Conservation (phyloP, 1,140 invertebrate species). For the Sitophilus oryzae region DNA sequence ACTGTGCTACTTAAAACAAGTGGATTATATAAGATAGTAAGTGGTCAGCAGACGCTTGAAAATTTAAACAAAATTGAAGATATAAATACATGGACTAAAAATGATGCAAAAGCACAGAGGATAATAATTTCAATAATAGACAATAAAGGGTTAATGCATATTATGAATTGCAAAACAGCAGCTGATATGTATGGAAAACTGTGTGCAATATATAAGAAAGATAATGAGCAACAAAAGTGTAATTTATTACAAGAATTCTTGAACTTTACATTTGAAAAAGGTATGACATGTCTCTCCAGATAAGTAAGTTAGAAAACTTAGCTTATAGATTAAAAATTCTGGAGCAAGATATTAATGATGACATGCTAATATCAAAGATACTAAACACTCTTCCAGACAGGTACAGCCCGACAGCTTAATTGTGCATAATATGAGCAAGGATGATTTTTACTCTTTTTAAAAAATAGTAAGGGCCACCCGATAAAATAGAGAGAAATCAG, state of each 20-base stretch:
- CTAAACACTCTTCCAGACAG: constrained; percentile 1
- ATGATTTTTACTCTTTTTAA: constrained; percentile 11
- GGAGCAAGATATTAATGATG: constrained; percentile 1
- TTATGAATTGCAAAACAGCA: background rate
- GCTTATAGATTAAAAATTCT: background rate
- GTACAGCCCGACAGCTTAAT: background rate
- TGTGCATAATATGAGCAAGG: constrained; percentile 1
- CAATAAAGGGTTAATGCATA: background rate
- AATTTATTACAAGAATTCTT: background rate
- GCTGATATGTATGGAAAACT: background rate
- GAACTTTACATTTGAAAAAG: background rate
- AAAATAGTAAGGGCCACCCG: background rate
- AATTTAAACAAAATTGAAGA: background rate
- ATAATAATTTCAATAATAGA: background rate
- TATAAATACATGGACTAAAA: background rate
- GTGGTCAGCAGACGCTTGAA: background rate
- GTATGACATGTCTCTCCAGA: background rate
- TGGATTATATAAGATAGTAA: background rate
- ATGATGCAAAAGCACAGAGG: background rate
- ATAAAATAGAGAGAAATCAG: constrained; percentile 2
- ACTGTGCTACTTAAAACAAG: background rate
- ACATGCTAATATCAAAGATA: constrained; percentile 7
- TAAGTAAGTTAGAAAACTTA: constrained; percentile 10
- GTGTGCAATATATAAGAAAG: no score
- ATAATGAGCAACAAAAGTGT: no score